Percentiles rank a stretch among this genome's conserved stretches.
Conservation (phyloP, 2,797 vertebrate species). For the Heliangelus exortis region DNA sequence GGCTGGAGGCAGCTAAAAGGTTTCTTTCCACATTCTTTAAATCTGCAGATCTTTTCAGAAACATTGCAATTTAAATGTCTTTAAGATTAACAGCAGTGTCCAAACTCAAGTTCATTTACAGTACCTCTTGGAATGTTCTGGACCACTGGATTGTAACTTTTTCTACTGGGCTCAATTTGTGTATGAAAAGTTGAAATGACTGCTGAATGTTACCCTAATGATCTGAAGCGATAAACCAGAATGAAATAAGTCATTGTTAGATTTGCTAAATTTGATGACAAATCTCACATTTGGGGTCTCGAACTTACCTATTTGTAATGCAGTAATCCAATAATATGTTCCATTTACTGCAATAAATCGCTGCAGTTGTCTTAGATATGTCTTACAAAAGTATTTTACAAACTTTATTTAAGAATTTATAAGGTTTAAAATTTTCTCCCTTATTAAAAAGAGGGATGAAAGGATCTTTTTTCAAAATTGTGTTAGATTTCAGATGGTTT, state of each 20-base stretch:
- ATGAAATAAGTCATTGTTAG: slow-evolving; percentile 40
- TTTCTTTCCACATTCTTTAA: not conserved
- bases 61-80: not conserved
- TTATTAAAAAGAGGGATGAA: not conserved
- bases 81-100: slow-evolving; percentile 9
- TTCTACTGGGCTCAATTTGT: slow-evolving; percentile 2
- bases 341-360: slow-evolving; percentile 36
- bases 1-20: not conserved
- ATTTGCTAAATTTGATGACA: slow-evolving; percentile 17
- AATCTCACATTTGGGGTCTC: slow-evolving; percentile 7
- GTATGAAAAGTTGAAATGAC: slow-evolving; percentile 31
- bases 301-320: slow-evolving; percentile 21
- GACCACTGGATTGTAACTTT: slow-evolving; percentile 2
- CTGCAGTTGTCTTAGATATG: not conserved
- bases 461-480: not conserved
- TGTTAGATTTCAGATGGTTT: not conserved
- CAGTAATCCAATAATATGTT: not conserved
- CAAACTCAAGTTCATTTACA: slow-evolving; percentile 16
- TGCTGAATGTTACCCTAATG: not conserved
- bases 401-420: slow-evolving; percentile 11
- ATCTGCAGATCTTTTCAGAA: not conserved
- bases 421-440: not conserved
- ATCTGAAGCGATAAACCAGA: slow-evolving; percentile 14
- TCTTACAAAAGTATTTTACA: slow-evolving; percentile 4
- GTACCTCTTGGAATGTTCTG: slow-evolving; percentile 32